Percentiles rank a stretch among this genome's conserved stretches.
Conservation (phyloP, 2,797 vertebrate genomes). For the Limnodromus scolopaceus region DNA sequence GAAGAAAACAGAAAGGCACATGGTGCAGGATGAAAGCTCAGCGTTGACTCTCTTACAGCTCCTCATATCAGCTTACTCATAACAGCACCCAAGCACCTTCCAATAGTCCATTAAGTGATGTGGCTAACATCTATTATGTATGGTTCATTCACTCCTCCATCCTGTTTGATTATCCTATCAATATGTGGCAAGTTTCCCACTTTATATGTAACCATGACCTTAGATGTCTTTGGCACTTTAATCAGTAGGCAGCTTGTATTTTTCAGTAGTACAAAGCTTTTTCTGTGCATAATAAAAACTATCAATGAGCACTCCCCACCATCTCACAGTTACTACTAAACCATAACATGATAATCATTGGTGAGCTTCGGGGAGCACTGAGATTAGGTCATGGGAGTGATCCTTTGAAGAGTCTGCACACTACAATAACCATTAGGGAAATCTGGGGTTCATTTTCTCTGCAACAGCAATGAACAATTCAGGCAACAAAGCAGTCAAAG, state of each 20-base stretch:
- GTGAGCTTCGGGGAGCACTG: neutral
- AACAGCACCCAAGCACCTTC: neutral
- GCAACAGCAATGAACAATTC: neutral
- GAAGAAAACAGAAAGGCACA: neutral
- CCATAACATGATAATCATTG: neutral
- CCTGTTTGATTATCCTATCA: neutral
- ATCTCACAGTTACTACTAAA: neutral
- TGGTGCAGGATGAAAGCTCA: neutral
- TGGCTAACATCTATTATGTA: neutral
- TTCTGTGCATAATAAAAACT: neutral
- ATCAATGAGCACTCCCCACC: neutral
- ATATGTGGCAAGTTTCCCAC: neutral
- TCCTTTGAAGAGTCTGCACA: conserved; percentile 3
- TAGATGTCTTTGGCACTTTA: neutral
- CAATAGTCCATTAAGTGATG: neutral
- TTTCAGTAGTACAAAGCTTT: neutral
- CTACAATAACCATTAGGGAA: conserved; percentile 12
- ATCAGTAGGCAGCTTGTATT: neutral
- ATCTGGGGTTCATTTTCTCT: neutral
- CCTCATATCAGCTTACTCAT: neutral
- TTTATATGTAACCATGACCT: neutral
- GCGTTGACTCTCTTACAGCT: neutral
- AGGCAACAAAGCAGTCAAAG: conserved; percentile 31
- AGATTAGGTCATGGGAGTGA: neutral
- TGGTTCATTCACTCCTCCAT: neutral